Base-by-base conservation (phyloP, 2,797 vertebrate genomes). In the Anguilla megastoma region DNA sequence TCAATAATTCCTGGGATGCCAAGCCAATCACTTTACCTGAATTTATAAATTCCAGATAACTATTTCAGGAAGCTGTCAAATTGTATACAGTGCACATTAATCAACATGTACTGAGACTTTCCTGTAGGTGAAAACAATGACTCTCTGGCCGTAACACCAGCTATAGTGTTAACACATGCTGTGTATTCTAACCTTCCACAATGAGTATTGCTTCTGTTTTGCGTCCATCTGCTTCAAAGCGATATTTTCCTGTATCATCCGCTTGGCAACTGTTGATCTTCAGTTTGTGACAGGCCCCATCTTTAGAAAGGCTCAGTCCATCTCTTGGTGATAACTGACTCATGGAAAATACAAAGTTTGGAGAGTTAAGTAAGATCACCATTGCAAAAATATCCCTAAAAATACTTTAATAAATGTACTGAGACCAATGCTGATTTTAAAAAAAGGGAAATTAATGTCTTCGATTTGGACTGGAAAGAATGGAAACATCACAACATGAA, bases 161-260 rank as follows among this genome's bases (percentile, higher is more conserved):
- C n/a, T n/a, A 16, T 14, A 54, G 56, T 58, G 56, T n/a, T 21
- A 58, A 3, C 56, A 58, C 16, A 74, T 12, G 0, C 0, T 66
- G 85, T n/a, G 1, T 84, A 3, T 7, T 92, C 93, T 93, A 92
- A 97, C 97, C 97, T 97, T 96, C 94, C 87, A 97, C 91, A 90
- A 91, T 94, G 90, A 98, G 52, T n/a, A 94, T 94, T 21, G 96
- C 97, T 91, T 96, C 95, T 7, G 97, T 97, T 95, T 96, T 97
- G 36, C 95, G 91, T 60, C 95, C 96, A 52, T 97, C 96, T 1
- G 95, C 96, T 88, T 96, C 96, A 93, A 98, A 98, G 41, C 95
- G 95, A 82, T 98, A 98, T 92, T 94, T 97, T 86, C 97, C 97
- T 60, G 95, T 94, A 88, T 97, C 94, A 63, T 95, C 93, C 52